These are phyloP conservation scores for Crocallis elinguaria DNA, from an alignment of 2,888 invertebrate genomes.

Conservation along the genomic window DNA sequence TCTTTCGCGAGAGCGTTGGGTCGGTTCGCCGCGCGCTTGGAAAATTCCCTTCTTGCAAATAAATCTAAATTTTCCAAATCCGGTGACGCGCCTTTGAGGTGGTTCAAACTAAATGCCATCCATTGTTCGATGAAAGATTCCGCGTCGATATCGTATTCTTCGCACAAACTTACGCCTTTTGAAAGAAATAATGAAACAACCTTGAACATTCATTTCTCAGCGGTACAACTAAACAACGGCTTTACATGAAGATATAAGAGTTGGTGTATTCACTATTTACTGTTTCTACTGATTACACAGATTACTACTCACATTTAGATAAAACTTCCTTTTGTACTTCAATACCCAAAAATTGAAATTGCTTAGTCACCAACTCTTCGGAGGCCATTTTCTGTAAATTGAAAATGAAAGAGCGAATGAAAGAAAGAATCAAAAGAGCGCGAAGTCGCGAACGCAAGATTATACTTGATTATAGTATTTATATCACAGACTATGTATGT, in stretches of 20 bases:
- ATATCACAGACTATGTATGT: too few relatives aligned
- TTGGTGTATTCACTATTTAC: not conserved
- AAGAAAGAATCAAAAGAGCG: conserved; percentile 50
- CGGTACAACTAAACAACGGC: conserved; percentile 16
- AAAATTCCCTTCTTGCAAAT: conserved; percentile 87
- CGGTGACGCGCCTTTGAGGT: conserved; percentile 86
- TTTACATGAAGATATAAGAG: not conserved
- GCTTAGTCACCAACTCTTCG: conserved; percentile 84
- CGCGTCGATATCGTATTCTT: conserved; percentile 86
- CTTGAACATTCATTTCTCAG: conserved; percentile 74
- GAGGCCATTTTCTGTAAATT: conserved; percentile 79
- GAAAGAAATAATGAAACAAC: conserved; percentile 72
- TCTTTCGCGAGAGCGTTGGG: conserved; percentile 64
- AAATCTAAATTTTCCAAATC: conserved; percentile 84
- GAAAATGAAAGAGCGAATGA: conserved; percentile 35
- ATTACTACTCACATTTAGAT: conserved; percentile 80
- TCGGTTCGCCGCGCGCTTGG: conserved; percentile 73
- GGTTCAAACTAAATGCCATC: conserved; percentile 90
- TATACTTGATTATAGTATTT: too few relatives aligned
- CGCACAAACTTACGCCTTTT: conserved; percentile 87
- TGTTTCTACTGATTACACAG: not conserved
- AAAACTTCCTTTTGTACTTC: conserved; percentile 82
- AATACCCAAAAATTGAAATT: conserved; percentile 86
- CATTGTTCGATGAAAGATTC: conserved; percentile 91
- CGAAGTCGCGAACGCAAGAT: conserved; percentile 33